A percentile compares a stretch with the other conserved stretches of the same genome.
Conservation (phyloP, 2,888 invertebrate species). For the Aphodius sticticus region DNA sequence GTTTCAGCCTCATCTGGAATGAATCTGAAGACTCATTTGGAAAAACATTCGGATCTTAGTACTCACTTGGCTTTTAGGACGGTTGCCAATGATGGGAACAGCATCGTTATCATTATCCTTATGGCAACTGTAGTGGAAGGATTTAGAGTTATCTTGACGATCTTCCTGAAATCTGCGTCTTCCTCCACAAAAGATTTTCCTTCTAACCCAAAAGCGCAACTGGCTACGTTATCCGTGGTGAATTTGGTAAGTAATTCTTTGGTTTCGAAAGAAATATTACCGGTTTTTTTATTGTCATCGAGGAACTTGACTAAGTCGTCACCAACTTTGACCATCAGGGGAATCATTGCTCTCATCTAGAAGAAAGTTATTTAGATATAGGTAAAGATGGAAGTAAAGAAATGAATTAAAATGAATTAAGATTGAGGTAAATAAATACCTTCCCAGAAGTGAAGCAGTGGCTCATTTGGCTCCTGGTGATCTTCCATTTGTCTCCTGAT, state of each 20-base stretch:
- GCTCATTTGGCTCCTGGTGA: slow-evolving; percentile 60
- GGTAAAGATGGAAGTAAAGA: not conserved
- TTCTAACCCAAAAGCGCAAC: slow-evolving; percentile 59
- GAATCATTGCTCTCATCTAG: slow-evolving; percentile 33
- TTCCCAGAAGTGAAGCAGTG: slow-evolving; percentile 63
- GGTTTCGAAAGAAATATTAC: slow-evolving; percentile 56
- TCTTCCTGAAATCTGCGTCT: slow-evolving; percentile 47
- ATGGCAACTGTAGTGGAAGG: slow-evolving; percentile 44
- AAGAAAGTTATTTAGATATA: not conserved
- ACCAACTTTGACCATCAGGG: slow-evolving; percentile 60
- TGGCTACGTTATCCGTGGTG: slow-evolving; percentile 59
- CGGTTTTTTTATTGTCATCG: slow-evolving; percentile 40
- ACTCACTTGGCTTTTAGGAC: slow-evolving; percentile 36
- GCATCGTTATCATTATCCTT: slow-evolving; percentile 43
- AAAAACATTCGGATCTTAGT: no score
- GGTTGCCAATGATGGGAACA: slow-evolving; percentile 48
- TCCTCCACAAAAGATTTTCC: slow-evolving; percentile 54
- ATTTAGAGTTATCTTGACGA: slow-evolving; percentile 51
- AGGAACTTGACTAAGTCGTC: slow-evolving; percentile 58
- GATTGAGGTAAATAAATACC: slow-evolving; percentile 45
- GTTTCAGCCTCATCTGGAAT: slow-evolving; percentile 16
- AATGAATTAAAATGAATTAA: not conserved
- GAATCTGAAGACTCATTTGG: not conserved
- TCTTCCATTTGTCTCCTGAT: slow-evolving; percentile 62
- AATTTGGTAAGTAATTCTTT: slow-evolving; percentile 58